Evolutionary conservation across 1,140 invertebrate genomes (phyloP), one percentile per base, ranked within the genome.

Genomic region (Eurosta solidaginis): DNA sequence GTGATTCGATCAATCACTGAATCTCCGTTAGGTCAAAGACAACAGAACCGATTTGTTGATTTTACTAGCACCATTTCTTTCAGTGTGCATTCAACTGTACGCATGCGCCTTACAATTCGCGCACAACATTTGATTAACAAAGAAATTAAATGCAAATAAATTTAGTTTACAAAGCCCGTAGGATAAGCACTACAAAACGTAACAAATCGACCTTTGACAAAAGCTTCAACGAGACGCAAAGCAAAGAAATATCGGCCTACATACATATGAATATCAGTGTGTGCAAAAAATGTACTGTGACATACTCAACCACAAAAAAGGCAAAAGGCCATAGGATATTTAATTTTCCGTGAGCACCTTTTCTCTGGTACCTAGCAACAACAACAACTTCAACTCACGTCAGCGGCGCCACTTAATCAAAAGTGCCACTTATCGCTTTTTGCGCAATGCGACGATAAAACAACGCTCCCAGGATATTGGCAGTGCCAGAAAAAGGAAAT

Each of bases 151-250:
- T 29, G 52, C 78, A 79, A 79, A 79, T 79, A 79, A 79, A 74
- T 79, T 79, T 74, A 79, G 74, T 77, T n/a, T 44, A 77, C 50
- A 73, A 77, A 68, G 54, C 44, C n/a, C 74, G 44, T 42, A 36
- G 49, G 78, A 80, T 52, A 78, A 77, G 74, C 81, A 84, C 84
- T 86, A 77, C 78, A 84, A 78, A 84, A 82, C 84, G 84, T 86
- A 85, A 85, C 84, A 85, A 85, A 85, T 86, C 84, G 84, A 86
- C 84, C n/a, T 86, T 83, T 82, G 81, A 86, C 83, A 85, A 86
- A 86, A 80, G 82, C 73, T 74, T 74, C 73, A 20, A 27, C 27
- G 73, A 22, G 22, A 17, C 10, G 14, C 7, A 3, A 20, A 4
- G 40, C n/a, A 22, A 27, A 1, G 6, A 17, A 45, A 47, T 47